Evolutionary conservation across 2,797 vertebrate species (phyloP).

Genomic region (Chlorospingus flavigularis): DNA sequence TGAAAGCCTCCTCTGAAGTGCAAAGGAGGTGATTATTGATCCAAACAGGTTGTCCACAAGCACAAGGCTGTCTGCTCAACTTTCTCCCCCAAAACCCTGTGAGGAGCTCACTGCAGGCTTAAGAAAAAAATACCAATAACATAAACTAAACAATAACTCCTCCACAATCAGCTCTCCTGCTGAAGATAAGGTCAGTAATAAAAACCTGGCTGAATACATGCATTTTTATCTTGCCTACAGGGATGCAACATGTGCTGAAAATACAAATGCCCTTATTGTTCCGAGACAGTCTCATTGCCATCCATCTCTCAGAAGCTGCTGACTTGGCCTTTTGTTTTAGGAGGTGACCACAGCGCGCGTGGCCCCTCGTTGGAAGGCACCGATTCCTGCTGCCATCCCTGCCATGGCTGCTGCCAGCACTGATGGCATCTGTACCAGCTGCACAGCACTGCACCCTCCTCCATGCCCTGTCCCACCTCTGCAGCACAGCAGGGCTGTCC

Average conservation of each 20-base stretch:
- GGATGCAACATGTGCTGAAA: constrained; percentile 41
- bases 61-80: background rate
- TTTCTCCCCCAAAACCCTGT: background rate
- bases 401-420: background rate
- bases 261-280: constrained; percentile 58
- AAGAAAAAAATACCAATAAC: background rate
- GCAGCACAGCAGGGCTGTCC: background rate
- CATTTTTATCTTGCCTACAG: constrained; percentile 54
- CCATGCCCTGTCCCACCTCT: accelerated
- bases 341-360: constrained; percentile 18
- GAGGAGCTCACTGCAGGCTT: background rate
- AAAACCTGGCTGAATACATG: constrained; percentile 38
- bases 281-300: background rate
- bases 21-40: background rate
- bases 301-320: constrained; percentile 38
- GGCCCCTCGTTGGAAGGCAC: background rate
- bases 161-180: background rate
- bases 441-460: background rate
- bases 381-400: background rate
- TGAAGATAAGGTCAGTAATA: constrained; percentile 59
- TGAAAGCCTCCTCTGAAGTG: background rate
- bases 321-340: constrained; percentile 58
- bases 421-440: background rate
- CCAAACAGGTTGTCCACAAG: background rate
- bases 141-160: background rate